These are phyloP conservation scores for Eupithecia exiguata DNA, from an alignment of 2,888 invertebrate genomes.

Conservation along the genomic window DNA sequence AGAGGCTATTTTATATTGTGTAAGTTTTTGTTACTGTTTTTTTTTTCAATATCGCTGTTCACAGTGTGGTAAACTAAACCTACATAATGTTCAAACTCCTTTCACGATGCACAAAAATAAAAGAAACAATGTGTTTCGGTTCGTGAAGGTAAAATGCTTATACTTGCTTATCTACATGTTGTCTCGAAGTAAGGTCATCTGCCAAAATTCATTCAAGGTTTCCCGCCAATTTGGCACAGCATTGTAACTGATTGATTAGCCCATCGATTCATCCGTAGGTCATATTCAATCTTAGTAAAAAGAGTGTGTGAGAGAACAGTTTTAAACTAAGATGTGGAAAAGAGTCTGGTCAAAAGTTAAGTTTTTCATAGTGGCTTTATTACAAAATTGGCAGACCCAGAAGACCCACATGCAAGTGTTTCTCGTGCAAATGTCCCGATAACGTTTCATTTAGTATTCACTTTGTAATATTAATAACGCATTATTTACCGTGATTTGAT, in stretches of 20 bases:
- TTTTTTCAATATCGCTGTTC: no score
- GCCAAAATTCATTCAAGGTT: constrained; percentile 34
- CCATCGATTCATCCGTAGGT: not conserved
- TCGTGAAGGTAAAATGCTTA: constrained; percentile 5
- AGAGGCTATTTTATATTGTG: no score
- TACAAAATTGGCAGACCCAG: not conserved
- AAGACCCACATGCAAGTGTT: not conserved
- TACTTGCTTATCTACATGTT: constrained; percentile 6
- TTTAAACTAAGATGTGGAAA: not conserved
- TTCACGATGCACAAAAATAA: not conserved
- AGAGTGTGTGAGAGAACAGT: not conserved
- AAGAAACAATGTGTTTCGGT: not conserved
- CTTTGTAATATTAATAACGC: no score
- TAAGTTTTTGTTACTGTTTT: no score
- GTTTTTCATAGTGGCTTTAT: not conserved
- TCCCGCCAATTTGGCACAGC: constrained; percentile 30
- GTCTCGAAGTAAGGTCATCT: constrained; percentile 28
- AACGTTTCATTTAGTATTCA: no score
- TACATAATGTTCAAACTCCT: no score
- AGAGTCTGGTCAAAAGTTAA: not conserved
- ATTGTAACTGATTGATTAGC: constrained; percentile 26
- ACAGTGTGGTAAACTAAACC: no score
- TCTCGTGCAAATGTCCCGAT: not conserved
- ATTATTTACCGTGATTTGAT: no score
- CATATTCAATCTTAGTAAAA: not conserved